Evolutionary conservation across 2,797 vertebrate genomes (phyloP).

Genomic region (Muraenolepis orangiensis): DNA sequence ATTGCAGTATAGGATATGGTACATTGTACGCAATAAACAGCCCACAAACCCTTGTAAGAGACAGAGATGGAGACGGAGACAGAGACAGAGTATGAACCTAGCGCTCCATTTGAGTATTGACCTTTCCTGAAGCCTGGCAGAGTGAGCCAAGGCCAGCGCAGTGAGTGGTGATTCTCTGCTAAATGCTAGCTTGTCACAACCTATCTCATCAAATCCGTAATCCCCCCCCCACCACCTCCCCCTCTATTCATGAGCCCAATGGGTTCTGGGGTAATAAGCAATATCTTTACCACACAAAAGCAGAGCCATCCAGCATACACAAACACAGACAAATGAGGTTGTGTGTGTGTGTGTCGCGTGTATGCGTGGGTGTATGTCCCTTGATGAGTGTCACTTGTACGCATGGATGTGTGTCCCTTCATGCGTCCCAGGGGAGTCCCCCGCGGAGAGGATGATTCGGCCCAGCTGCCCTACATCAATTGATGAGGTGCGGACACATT

Average conservation of each 20-base stretch:
- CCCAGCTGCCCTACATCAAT: too few relatives aligned
- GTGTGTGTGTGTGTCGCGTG: neutral
- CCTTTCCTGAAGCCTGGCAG: slow-evolving; percentile 53
- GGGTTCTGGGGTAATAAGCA: slow-evolving; percentile 43
- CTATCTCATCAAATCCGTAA: slow-evolving; percentile 57
- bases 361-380: too few relatives aligned
- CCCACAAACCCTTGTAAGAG: too few relatives aligned
- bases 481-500: too few relatives aligned
- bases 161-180: slow-evolving; percentile 38
- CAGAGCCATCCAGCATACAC: slow-evolving; percentile 14
- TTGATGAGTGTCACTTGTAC: too few relatives aligned
- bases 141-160: slow-evolving; percentile 26
- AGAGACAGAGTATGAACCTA: slow-evolving; percentile 27
- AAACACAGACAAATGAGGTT: slow-evolving; percentile 14
- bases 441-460: too few relatives aligned
- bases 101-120: slow-evolving; percentile 45
- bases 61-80: slow-evolving; percentile 20
- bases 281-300: slow-evolving; percentile 43
- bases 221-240: slow-evolving; percentile 19
- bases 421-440: too few relatives aligned
- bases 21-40: slow-evolving; percentile 14
- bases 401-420: too few relatives aligned
- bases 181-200: slow-evolving; percentile 62
- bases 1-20: slow-evolving; percentile 1
- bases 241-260: too few relatives aligned